Percentiles rank a stretch among this genome's conserved stretches.
Conservation (phyloP, 2,888 invertebrate species). For the Acrobasis suavella region DNA sequence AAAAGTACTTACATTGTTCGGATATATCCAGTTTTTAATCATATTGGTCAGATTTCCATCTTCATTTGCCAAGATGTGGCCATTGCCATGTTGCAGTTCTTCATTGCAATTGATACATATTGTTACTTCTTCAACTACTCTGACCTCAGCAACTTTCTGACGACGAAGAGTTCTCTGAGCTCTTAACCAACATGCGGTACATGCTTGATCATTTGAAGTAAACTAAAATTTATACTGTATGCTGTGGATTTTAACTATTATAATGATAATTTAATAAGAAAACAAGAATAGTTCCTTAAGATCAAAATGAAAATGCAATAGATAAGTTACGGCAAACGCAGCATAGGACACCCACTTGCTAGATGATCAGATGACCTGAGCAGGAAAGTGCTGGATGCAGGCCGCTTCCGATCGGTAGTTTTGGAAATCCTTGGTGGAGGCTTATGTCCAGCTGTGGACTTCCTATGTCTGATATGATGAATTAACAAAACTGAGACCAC, state of each 20-base stretch:
- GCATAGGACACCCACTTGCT: too few species aligned
- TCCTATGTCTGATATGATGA: too few species aligned
- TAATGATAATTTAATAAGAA: background rate
- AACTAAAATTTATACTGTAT: background rate
- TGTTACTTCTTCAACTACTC: conserved; percentile 11
- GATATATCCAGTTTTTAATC: conserved; percentile 9
- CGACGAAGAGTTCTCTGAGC: conserved; percentile 14
- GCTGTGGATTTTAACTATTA: background rate
- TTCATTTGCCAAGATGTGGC: conserved; percentile 12
- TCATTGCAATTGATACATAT: conserved; percentile 2
- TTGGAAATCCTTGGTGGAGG: too few species aligned
- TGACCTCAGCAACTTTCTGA: conserved; percentile 3
- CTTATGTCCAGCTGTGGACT: too few species aligned
- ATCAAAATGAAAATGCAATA: background rate
- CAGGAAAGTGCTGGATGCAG: too few species aligned
- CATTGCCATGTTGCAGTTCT: background rate
- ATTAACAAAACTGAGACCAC: background rate
- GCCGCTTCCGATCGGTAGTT: too few species aligned
- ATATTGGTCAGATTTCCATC: conserved; percentile 8
- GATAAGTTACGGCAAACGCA: too few species aligned
- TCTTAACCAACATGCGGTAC: conserved; percentile 21
- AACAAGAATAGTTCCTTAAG: background rate
- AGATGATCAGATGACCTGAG: too few species aligned
- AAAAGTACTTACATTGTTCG: conserved; percentile 4
- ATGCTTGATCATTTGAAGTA: conserved; percentile 15